These are phyloP conservation scores for Agriopis marginaria DNA, from an alignment of 2,888 invertebrate genomes.

Conservation along the genomic window DNA sequence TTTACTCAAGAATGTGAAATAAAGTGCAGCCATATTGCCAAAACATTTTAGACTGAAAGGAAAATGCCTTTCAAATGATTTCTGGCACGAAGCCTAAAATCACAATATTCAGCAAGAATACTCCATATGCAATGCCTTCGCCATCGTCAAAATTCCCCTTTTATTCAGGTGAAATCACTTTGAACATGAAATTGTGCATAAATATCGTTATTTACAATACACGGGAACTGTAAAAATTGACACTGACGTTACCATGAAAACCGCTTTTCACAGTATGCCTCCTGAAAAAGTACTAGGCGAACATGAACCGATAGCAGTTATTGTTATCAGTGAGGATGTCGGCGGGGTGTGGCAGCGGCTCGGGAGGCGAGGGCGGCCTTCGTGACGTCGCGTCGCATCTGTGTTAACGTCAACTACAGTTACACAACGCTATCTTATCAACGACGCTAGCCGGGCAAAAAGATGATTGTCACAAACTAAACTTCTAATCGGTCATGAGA, in stretches of 20 bases:
- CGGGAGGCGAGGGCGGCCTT: conserved; percentile 57
- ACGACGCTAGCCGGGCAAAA: conserved; percentile 49
- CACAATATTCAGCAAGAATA: conserved; percentile 42
- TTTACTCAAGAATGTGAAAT: not conserved
- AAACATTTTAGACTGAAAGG: conserved; percentile 24
- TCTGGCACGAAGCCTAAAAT: conserved; percentile 49
- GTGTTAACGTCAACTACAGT: conserved; percentile 62
- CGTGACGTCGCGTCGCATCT: conserved; percentile 67
- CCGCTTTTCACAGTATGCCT: conserved; percentile 64
- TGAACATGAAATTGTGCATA: not conserved
- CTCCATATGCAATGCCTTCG: conserved; percentile 43
- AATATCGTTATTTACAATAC: conserved; percentile 21
- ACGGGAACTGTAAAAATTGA: conserved; percentile 30
- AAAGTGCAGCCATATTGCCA: not conserved
- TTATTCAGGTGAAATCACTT: conserved; percentile 7
- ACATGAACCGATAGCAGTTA: conserved; percentile 71
- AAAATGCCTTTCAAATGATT: conserved; percentile 33
- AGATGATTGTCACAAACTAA: conserved; percentile 55
- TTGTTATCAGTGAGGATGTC: conserved; percentile 72
- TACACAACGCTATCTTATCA: conserved; percentile 74
- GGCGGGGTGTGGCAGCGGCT: conserved; percentile 51
- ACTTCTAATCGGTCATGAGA: conserved; percentile 54
- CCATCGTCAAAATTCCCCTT: no score
- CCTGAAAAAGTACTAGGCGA: conserved; percentile 83
- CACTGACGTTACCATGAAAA: conserved; percentile 67